Evolutionary conservation across 2,797 vertebrate genomes (phyloP), one percentile per base, ranked within the genome.

Genomic region (Otolemur crassicaudatus): DNA sequence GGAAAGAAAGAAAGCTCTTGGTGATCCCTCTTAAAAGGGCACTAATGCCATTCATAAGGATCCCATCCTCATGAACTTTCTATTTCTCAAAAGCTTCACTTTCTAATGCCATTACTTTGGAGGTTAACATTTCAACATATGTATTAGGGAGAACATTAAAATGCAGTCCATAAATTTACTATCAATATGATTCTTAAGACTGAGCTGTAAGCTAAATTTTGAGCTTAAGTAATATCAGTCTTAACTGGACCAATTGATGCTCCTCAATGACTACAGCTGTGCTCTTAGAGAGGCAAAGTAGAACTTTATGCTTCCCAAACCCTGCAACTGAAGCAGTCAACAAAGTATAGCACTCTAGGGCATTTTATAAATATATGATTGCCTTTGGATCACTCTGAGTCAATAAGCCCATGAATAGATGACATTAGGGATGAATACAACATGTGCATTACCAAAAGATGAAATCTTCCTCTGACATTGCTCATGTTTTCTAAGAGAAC

Each of bases 381-480:
- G 1, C 25, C 37, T 81, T 37, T 79, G 11, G 67, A 88, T 16
- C 90, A 6, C 6, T 27, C 23, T 56, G 75, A 60, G 49, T 73
- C 22, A 65, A 61, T 20, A 93, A 34, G 40, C 11, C 22, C 22
- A 11, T 3, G 20, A 73, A 79, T 8, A 93, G 73, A 93, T 72
- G 84, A 16, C 29, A 72, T 82, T 69, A 76, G 43, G 43, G n/a
- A 69, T 49, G 25, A 77, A 37, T 58, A 37, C 56, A 90, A 53
- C 34, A 69, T 72, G 93, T 92, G 82, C 17, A 87, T 72, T 23
- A 82, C 23, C 12, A 84, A 67, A 20, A 17, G 60, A 73, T 85
- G 31, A 77, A 67, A 46, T 88, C n/a, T 58, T 77, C 34, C n/a
- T 87, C 31, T 91, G 31, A 37, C 53, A 46, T 34, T 65, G 22